Conservation (phyloP, 2,113 vertebrate species). For the Ophiodon elongatus region DNA sequence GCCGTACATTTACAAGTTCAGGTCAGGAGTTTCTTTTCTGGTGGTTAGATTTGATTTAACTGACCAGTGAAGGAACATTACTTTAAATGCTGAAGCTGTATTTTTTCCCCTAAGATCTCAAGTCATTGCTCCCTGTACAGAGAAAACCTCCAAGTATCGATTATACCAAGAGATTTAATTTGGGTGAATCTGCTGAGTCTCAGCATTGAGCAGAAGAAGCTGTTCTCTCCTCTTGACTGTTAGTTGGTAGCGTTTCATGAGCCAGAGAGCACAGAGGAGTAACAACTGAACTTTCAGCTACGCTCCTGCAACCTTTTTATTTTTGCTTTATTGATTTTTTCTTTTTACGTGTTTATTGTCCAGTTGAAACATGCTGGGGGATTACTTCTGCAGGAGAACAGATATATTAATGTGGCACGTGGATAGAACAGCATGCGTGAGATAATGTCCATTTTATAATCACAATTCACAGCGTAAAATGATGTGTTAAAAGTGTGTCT, state of each 20-base stretch:
- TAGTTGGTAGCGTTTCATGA: not conserved
- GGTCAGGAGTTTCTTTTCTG: not conserved
- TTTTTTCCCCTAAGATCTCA: not conserved
- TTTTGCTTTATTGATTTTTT: not conserved
- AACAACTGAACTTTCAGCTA: not conserved
- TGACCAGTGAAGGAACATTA: not conserved
- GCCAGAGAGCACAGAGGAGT: not conserved
- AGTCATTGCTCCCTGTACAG: not conserved
- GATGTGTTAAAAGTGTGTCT: not conserved
- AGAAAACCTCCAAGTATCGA: conserved; percentile 4
- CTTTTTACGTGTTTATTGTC: not conserved
- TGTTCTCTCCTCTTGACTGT: not conserved
- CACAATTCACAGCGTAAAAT: not conserved
- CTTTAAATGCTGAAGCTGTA: not conserved
- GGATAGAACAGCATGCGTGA: not conserved
- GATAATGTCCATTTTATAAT: not conserved
- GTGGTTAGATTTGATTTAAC: conserved; percentile 6
- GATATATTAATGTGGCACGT: not conserved
- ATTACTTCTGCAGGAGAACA: not conserved
- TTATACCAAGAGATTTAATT: not conserved
- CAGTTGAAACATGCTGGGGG: not conserved
- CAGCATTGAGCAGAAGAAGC: not conserved
- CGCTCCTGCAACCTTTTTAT: not conserved
- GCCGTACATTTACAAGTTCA: not conserved
- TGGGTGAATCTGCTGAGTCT: conserved; percentile 3